Conservation (phyloP, 2,113 vertebrate species). For the Pseudorasbora parva region DNA sequence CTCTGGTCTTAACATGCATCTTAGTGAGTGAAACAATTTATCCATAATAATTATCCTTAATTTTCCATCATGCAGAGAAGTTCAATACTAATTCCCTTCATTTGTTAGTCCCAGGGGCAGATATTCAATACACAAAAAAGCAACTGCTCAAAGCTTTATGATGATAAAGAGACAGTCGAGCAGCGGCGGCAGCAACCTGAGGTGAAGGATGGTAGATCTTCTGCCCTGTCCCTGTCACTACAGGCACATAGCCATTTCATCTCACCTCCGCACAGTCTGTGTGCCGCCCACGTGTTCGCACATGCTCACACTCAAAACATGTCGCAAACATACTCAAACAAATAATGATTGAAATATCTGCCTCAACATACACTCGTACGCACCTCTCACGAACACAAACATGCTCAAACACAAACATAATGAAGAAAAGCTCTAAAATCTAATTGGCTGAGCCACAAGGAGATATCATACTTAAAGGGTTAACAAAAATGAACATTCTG, state of each 20-base stretch:
- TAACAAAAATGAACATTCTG: not conserved
- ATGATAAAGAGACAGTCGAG: not conserved
- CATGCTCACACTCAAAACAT: slow-evolving; percentile 5
- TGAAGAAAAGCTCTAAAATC: not conserved
- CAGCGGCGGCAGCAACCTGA: not conserved
- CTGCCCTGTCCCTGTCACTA: not conserved
- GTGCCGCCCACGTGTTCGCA: slow-evolving; percentile 22
- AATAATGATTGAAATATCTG: not conserved
- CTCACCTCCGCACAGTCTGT: slow-evolving; percentile 34
- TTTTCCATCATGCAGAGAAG: slow-evolving; percentile 11
- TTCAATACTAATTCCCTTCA: slow-evolving; percentile 6
- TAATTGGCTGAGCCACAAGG: not conserved
- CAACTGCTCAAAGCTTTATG: not conserved
- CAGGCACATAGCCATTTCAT: not conserved
- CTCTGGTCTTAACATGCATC: not conserved
- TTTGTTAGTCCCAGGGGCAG: slow-evolving; percentile 26
- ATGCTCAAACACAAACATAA: not conserved
- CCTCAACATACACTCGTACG: slow-evolving; percentile 7
- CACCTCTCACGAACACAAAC: not conserved
- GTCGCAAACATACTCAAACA: not conserved
- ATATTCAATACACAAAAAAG: slow-evolving; percentile 19
- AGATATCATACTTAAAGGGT: not conserved
- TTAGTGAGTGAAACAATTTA: not conserved
- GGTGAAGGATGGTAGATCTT: slow-evolving; percentile 1
- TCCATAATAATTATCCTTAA: not conserved